Evolutionary conservation across 2,888 invertebrate species (phyloP).

Genomic region (Drosophila pegasa): DNA sequence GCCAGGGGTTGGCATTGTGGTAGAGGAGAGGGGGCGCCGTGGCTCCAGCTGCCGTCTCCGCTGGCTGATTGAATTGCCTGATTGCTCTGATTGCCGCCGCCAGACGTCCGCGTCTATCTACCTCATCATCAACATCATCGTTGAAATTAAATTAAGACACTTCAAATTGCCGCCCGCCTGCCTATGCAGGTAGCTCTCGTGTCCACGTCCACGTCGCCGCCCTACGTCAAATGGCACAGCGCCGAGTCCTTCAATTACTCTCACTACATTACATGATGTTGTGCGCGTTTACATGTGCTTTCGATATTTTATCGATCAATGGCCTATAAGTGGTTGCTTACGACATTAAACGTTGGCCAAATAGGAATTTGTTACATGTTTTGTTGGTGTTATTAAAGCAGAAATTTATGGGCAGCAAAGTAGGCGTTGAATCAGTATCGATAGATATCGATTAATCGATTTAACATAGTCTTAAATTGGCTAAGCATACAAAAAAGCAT

Average conservation of each 20-base stretch:
- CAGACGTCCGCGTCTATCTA: slow-evolving; percentile 50
- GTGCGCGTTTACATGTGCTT: neutral
- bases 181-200: neutral
- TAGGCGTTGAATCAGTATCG: neutral
- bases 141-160: slow-evolving; percentile 61
- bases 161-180: slow-evolving; percentile 38
- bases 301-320: slow-evolving; percentile 10
- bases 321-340: neutral
- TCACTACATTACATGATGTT: neutral
- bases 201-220: no score
- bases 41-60: slow-evolving; percentile 34
- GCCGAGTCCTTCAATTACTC: slow-evolving; percentile 1
- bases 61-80: slow-evolving; percentile 74
- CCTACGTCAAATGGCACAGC: neutral
- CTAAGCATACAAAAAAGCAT: no score
- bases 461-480: no score
- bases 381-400: neutral
- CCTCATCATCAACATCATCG: slow-evolving; percentile 50
- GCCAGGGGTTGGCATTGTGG: neutral
- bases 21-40: no score
- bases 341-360: neutral
- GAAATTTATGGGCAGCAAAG: neutral
- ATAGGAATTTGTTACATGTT: neutral
- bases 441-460: neutral
- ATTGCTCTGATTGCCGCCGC: slow-evolving; percentile 73